phyloP scores from a whole-genome alignment of 2,113 vertebrate species.

The Lamprologus sp. region DNA sequence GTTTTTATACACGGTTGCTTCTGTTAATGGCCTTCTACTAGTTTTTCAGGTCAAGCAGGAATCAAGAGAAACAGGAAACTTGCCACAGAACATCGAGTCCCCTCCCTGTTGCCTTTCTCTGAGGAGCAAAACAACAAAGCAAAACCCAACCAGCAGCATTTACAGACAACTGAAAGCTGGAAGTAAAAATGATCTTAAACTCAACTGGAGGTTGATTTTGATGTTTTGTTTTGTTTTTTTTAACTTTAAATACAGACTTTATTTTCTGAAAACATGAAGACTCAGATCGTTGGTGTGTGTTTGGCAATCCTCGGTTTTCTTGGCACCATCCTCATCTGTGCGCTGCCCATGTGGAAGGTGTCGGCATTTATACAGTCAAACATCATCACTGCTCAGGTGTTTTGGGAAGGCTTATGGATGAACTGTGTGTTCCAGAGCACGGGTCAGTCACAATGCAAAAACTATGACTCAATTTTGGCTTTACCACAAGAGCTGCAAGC shows the following conservation, averaged over 20 bases:
- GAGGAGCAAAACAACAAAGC: neutral
- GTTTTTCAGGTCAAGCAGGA: neutral
- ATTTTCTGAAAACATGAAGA: slow-evolving; percentile 40
- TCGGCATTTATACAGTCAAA: slow-evolving; percentile 82
- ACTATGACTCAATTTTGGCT: slow-evolving; percentile 75
- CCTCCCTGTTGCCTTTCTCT: slow-evolving; percentile 47
- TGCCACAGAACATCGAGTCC: slow-evolving; percentile 21
- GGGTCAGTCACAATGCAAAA: slow-evolving; percentile 76
- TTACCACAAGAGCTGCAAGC: slow-evolving; percentile 71
- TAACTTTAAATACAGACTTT: neutral
- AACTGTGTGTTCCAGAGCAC: slow-evolving; percentile 78
- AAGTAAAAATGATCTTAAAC: neutral
- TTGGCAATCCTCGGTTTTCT: slow-evolving; percentile 81
- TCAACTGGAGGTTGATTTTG: neutral
- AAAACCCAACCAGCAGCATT: neutral
- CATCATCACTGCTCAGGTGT: slow-evolving; percentile 83
- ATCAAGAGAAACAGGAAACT: slow-evolving; percentile 66
- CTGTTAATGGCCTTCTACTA: neutral
- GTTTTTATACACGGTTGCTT: neutral
- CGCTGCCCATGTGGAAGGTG: slow-evolving; percentile 86
- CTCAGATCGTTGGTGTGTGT: slow-evolving; percentile 76
- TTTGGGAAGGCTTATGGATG: slow-evolving; percentile 83
- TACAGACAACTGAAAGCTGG: neutral
- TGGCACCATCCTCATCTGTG: slow-evolving; percentile 80
- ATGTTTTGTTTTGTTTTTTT: neutral